phyloP scores from a whole-genome alignment of 2,113 vertebrate genomes.

The Polypterus senegalus region DNA sequence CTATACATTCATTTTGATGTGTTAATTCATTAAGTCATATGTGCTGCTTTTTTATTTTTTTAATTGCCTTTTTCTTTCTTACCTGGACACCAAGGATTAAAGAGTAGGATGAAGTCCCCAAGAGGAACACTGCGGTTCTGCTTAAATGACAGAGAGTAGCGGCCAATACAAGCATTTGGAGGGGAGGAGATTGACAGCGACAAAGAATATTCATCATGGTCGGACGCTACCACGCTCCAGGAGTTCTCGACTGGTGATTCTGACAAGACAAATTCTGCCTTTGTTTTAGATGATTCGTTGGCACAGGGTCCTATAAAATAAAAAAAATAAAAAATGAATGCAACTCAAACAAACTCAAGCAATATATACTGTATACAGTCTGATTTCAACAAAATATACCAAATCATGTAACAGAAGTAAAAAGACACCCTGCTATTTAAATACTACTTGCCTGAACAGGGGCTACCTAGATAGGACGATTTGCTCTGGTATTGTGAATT shows the following conservation, averaged over 20 bases:
- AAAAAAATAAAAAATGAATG: not conserved
- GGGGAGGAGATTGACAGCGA: constrained; percentile 54
- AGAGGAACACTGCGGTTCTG: constrained; percentile 38
- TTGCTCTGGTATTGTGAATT: too few relatives aligned
- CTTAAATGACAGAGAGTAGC: constrained; percentile 59
- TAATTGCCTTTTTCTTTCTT: constrained; percentile 18
- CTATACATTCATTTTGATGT: too few relatives aligned
- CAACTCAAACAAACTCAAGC: too few relatives aligned
- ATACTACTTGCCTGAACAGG: too few relatives aligned
- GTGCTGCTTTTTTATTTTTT: not conserved
- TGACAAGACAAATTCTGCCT: constrained; percentile 48
- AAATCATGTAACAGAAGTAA: too few relatives aligned
- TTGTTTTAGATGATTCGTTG: constrained; percentile 58
- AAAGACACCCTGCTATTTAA: too few relatives aligned
- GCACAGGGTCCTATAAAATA: constrained; percentile 59
- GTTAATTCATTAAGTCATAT: not conserved
- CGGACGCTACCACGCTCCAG: constrained; percentile 56
- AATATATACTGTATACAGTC: too few relatives aligned
- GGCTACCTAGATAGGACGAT: too few relatives aligned
- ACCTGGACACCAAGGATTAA: constrained; percentile 88
- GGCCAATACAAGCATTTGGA: constrained; percentile 56
- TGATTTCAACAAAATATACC: too few relatives aligned
- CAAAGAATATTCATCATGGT: constrained; percentile 42
- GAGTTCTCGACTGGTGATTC: constrained; percentile 29
- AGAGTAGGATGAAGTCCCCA: constrained; percentile 68